A percentile compares a stretch with the other conserved stretches of the same genome.
These are phyloP conservation scores for Leptocoma aspasia DNA, from an alignment of 2,113 vertebrate genomes.

Conservation along the genomic window DNA sequence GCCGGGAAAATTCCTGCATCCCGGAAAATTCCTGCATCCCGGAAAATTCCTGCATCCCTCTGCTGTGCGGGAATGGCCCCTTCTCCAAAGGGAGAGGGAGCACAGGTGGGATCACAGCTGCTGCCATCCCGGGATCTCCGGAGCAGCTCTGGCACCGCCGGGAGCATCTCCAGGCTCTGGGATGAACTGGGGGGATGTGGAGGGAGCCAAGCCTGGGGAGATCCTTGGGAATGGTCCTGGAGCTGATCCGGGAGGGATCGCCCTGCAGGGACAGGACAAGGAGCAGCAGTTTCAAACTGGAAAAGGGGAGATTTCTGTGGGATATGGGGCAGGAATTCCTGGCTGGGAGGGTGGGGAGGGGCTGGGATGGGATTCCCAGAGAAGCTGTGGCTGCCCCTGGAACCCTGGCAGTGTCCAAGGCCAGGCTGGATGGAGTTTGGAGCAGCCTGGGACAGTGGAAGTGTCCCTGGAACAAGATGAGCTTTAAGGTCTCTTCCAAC, in stretches of 20 bases:
- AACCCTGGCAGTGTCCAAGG: neutral
- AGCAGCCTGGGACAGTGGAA: fast-evolving
- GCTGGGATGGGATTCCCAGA: neutral
- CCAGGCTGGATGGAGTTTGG: neutral
- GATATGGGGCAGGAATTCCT: neutral
- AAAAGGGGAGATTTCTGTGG: neutral
- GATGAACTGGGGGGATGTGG: neutral
- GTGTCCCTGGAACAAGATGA: neutral
- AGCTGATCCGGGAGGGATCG: neutral
- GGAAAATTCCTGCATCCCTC: neutral
- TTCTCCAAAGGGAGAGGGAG: neutral
- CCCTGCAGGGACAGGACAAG: neutral
- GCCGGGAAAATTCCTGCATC: neutral
- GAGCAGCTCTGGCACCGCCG: neutral
- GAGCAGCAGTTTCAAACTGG: neutral
- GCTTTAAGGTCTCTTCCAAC: neutral
- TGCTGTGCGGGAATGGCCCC: fast-evolving
- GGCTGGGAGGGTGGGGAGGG: neutral
- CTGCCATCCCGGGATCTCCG: neutral
- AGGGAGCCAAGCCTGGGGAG: neutral
- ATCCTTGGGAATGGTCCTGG: neutral
- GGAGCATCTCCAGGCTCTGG: neutral
- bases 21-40: neutral
- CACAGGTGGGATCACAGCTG: neutral
- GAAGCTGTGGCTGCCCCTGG: neutral